A percentile compares a stretch with the other conserved stretches of the same genome.
phyloP scores from a whole-genome alignment of 1,140 invertebrate genomes.

The Zaprionus taronus region DNA sequence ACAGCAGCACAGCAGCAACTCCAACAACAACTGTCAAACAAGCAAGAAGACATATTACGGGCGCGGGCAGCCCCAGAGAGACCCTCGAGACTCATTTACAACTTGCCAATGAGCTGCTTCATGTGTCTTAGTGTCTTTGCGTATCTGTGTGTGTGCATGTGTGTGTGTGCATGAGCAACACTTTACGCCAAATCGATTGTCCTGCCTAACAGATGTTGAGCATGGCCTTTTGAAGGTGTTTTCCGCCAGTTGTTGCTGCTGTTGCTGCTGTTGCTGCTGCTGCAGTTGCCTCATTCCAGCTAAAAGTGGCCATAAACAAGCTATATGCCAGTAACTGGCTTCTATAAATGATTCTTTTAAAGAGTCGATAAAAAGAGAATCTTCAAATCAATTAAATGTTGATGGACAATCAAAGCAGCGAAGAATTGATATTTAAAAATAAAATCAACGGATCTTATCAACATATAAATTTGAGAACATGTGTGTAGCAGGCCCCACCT shows the following conservation, averaged over 20 bases:
- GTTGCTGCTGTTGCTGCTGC: constrained; percentile 20
- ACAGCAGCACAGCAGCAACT: constrained; percentile 25
- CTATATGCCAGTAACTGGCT: background rate
- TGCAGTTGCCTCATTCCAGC: background rate
- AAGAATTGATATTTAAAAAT: too few species aligned
- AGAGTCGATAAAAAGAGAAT: too few species aligned
- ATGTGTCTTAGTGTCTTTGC: constrained; percentile 34
- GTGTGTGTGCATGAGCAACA: constrained; percentile 55
- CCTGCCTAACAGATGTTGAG: constrained; percentile 78
- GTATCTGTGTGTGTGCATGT: background rate
- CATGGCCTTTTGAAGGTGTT: constrained; percentile 71
- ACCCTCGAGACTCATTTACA: constrained; percentile 78
- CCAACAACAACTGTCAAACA: constrained; percentile 80
- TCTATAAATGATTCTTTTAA: too few species aligned
- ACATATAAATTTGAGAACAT: too few species aligned
- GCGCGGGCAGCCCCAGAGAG: constrained; percentile 53
- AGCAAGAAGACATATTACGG: constrained; percentile 83
- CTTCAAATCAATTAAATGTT: too few species aligned
- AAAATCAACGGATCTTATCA: too few species aligned
- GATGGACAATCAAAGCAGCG: too few species aligned
- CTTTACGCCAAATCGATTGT: constrained; percentile 77
- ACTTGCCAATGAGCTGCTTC: constrained; percentile 56
- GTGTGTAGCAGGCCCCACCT: too few species aligned
- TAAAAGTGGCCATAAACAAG: constrained; percentile 11
- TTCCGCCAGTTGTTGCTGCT: constrained; percentile 53